Percentiles rank a stretch among this genome's conserved stretches.
Conservation (phyloP, 1,140 invertebrate species). For the Apocrypta bakeri region DNA sequence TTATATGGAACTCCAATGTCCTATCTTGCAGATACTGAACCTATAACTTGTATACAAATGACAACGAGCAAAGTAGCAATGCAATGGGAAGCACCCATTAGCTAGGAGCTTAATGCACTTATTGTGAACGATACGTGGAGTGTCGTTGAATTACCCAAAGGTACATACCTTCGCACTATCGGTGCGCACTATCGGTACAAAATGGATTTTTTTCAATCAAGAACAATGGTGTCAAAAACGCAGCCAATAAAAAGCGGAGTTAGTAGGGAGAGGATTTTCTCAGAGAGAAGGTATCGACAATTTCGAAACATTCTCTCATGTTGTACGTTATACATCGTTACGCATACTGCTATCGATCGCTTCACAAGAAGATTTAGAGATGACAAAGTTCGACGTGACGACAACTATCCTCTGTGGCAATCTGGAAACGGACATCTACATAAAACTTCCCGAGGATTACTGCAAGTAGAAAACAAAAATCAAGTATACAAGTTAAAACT, state of each 20-base stretch:
- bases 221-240: too few relatives aligned
- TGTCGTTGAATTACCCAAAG: slow-evolving; percentile 51
- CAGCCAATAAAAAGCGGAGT: too few relatives aligned
- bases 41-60: slow-evolving; percentile 19
- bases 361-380: slow-evolving; percentile 3
- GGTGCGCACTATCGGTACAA: slow-evolving; percentile 33
- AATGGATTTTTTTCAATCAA: slow-evolving; percentile 35
- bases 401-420: slow-evolving; percentile 52
- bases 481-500: slow-evolving; percentile 60
- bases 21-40: neutral
- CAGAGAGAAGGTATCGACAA: slow-evolving; percentile 33
- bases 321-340: slow-evolving; percentile 40
- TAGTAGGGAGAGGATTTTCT: too few relatives aligned
- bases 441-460: slow-evolving; percentile 44
- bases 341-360: slow-evolving; percentile 34
- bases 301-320: slow-evolving; percentile 42
- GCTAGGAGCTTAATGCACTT: slow-evolving; percentile 61
- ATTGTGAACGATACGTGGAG: slow-evolving; percentile 59
- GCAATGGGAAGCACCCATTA: slow-evolving; percentile 65
- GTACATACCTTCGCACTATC: too few relatives aligned
- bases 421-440: slow-evolving; percentile 27
- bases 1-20: neutral
- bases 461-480: slow-evolving; percentile 11
- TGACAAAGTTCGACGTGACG: slow-evolving; percentile 43
- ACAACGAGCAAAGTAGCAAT: slow-evolving; percentile 23